Base-by-base conservation (phyloP, 1,140 invertebrate genomes). In the Leptinotarsa lineolata region DNA sequence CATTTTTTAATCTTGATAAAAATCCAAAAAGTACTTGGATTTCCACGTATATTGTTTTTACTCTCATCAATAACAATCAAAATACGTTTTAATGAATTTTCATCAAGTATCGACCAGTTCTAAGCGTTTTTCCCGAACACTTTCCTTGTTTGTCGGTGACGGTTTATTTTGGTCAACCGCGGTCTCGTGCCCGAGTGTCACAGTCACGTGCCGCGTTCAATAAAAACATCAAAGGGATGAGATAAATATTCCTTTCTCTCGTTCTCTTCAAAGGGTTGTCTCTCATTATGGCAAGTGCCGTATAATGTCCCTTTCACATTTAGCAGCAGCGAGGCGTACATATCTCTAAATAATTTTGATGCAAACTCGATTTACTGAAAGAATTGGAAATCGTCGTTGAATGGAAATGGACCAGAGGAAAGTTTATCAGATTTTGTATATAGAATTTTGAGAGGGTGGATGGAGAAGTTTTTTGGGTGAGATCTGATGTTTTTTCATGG, bases 251-350 rank as follows among this genome's bases (percentile, higher is more conserved):
- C 48, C 48, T 39, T 8, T 39, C 48, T 13, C 48, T 54, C 48
- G 6, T 2, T 54, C 48, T 54, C n/a, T 54, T 54, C 48, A 54
- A 54, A 54, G 48, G 48, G 48, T 54, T 54, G 48, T n/a, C 15
- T 54, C 48, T 54, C 48, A 54, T 54, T 63, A 63, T 22, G 60
- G 22, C 60, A 63, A 63, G 60, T 20, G 20, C 60, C 60, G 60
- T 63, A 63, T 63, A 63, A 22, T 63, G 13, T 63, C 60, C 8
- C 22, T 63, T 63, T 63, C 48, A 11, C 30, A 54, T 54, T 54
- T 54, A 54, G 15, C 48, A 54, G 16, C 5, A 16, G 13, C 48
- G n/a, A 54, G n/a, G n/a, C 15, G 48, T 13, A 18, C 15, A n/a
- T 12, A 54, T 54, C 3, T 54, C n/a, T 54, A 13, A 54, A 54